phyloP scores from a whole-genome alignment of 1,140 invertebrate genomes.

The Augochlora pura region DNA sequence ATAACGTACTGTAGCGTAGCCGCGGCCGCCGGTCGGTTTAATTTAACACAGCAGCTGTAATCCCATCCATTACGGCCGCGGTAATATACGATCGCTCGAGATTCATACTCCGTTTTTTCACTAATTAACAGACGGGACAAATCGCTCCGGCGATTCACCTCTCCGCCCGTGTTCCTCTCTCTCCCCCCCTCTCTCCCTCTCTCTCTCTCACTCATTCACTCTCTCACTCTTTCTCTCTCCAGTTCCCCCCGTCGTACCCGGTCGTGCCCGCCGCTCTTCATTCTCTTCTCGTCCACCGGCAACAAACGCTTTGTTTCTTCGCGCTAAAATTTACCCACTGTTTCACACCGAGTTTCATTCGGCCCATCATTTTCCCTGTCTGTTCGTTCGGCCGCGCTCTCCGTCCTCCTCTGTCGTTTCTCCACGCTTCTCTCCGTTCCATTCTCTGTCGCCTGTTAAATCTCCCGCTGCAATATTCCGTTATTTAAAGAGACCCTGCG shows the following conservation, averaged over 20 bases:
- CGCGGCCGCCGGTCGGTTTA: slow-evolving; percentile 78
- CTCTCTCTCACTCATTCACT: slow-evolving; percentile 12
- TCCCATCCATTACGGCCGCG: slow-evolving; percentile 80
- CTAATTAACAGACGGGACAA: slow-evolving; percentile 82
- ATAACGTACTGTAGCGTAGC: slow-evolving; percentile 73
- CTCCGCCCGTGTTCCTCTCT: slow-evolving; percentile 11
- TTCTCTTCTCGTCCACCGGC: slow-evolving; percentile 56
- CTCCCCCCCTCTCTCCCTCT: slow-evolving; percentile 17
- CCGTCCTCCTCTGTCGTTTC: too few relatives aligned
- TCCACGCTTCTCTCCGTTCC: too few relatives aligned
- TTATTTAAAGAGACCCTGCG: neutral
- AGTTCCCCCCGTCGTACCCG: too few relatives aligned
- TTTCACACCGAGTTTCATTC: slow-evolving; percentile 46
- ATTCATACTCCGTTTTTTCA: slow-evolving; percentile 82
- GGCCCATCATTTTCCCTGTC: slow-evolving; percentile 22
- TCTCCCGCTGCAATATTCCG: slow-evolving; percentile 17
- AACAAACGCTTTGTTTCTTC: slow-evolving; percentile 58
- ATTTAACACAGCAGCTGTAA: slow-evolving; percentile 82
- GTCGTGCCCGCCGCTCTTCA: slow-evolving; percentile 49
- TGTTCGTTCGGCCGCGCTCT: slow-evolving; percentile 12
- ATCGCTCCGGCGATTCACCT: slow-evolving; percentile 77
- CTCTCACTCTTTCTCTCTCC: slow-evolving; percentile 47
- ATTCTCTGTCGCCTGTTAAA: neutral
- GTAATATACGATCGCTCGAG: slow-evolving; percentile 82
- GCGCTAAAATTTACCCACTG: slow-evolving; percentile 56